These are phyloP conservation scores for Plotosus lineatus DNA, from an alignment of 2,113 vertebrate genomes.

Conservation along the genomic window DNA sequence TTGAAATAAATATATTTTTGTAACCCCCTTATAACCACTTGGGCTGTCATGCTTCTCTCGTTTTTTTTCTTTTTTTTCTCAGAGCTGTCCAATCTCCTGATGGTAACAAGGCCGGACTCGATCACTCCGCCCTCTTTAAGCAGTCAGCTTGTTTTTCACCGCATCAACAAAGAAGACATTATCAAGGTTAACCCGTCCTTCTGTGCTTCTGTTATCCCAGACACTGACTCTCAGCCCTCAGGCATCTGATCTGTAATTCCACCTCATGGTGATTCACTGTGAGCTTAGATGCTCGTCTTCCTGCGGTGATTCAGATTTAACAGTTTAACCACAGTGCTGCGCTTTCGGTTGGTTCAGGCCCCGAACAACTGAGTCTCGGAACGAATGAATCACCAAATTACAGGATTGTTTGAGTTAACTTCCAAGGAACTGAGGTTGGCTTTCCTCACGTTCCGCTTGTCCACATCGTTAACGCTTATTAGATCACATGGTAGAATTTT, in stretches of 20 bases:
- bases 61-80: conserved; percentile 44
- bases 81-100: conserved; percentile 85
- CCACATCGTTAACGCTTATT: no score
- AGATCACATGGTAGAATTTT: no score
- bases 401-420: not conserved
- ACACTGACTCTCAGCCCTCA: not conserved
- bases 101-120: conserved; percentile 76
- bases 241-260: not conserved
- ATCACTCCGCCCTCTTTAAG: conserved; percentile 62
- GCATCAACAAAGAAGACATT: conserved; percentile 81
- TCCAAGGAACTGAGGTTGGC: not conserved
- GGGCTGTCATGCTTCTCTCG: not conserved
- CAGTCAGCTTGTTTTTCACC: conserved; percentile 79
- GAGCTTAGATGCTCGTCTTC: not conserved
- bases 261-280: not conserved
- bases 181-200: conserved; percentile 65
- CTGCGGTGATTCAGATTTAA: not conserved
- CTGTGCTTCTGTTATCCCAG: not conserved
- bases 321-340: not conserved
- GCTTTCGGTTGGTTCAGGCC: not conserved
- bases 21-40: not conserved
- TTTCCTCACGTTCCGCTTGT: no score
- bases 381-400: not conserved
- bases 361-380: not conserved
- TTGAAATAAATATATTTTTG: not conserved